Evolutionary conservation across 1,140 invertebrate genomes (phyloP).

Genomic region (Agrypnia vestita): DNA sequence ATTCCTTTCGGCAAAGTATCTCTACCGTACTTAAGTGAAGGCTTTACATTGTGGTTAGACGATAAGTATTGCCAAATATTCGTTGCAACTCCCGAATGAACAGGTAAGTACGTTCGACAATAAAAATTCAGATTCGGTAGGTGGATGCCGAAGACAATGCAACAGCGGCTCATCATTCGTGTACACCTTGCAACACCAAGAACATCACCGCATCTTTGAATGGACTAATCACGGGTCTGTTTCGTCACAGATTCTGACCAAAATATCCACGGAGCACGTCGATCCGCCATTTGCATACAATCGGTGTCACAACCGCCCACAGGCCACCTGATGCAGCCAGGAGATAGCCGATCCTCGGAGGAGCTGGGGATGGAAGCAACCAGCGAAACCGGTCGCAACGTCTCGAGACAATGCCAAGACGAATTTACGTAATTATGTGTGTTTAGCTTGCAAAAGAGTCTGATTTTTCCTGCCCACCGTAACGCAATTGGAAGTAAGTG

Average conservation of each 20-base stretch:
- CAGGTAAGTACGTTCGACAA: too few species aligned
- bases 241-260: constrained; percentile 35
- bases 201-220: neutral
- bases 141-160: too few species aligned
- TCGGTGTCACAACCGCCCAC: constrained; percentile 38
- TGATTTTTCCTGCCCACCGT: neutral
- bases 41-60: too few species aligned
- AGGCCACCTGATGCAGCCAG: constrained; percentile 6
- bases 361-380: neutral
- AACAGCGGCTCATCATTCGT: too few species aligned
- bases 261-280: constrained; percentile 29
- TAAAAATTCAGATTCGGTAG: too few species aligned
- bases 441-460: constrained; percentile 13
- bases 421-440: constrained; percentile 37
- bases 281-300: constrained; percentile 23
- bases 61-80: too few species aligned
- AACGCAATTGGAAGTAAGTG: too few species aligned
- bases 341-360: neutral
- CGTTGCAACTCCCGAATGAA: too few species aligned
- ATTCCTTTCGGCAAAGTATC: too few species aligned
- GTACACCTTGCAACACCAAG: neutral
- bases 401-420: constrained; percentile 25
- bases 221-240: constrained; percentile 11
- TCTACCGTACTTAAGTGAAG: too few species aligned
- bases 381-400: constrained; percentile 12